Evolutionary conservation across 2,888 invertebrate species (phyloP).

Genomic region (Mimas tiliae): DNA sequence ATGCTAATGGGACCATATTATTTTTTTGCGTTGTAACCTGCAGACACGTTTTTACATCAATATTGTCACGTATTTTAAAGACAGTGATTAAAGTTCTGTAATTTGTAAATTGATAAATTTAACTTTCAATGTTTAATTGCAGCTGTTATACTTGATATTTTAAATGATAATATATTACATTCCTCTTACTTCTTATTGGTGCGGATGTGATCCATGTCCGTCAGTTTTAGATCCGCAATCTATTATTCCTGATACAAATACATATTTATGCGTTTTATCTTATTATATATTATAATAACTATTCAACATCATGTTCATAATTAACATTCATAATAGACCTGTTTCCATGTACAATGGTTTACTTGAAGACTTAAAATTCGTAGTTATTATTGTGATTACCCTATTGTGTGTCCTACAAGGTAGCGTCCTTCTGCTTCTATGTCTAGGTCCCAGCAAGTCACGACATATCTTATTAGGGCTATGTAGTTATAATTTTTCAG

Average conservation of each 20-base stretch:
- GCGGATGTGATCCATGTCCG: background rate
- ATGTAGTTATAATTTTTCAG: conserved; percentile 12
- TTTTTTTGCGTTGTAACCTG: background rate
- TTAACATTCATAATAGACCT: background rate
- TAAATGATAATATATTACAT: background rate
- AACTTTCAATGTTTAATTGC: background rate
- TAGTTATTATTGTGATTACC: conserved; percentile 9
- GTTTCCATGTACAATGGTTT: conserved; percentile 12
- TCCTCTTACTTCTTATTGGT: background rate
- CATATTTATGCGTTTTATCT: background rate
- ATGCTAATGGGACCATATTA: background rate
- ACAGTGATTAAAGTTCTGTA: background rate
- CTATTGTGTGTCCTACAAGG: conserved; percentile 19
- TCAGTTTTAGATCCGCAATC: background rate
- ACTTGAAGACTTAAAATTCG: conserved; percentile 25
- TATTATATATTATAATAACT: background rate
- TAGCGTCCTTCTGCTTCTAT: conserved; percentile 19
- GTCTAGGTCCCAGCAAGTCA: conserved; percentile 20
- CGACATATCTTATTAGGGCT: conserved; percentile 18
- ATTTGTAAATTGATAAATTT: background rate
- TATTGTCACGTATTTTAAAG: background rate
- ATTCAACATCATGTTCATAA: too few relatives aligned
- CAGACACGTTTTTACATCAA: background rate
- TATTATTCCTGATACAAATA: conserved; percentile 24
- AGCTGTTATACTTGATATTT: background rate